Percentiles rank a stretch among this genome's conserved stretches.
Evolutionary conservation across 1,140 invertebrate species (phyloP).

Genomic region (Hycleus phaleratus): DNA sequence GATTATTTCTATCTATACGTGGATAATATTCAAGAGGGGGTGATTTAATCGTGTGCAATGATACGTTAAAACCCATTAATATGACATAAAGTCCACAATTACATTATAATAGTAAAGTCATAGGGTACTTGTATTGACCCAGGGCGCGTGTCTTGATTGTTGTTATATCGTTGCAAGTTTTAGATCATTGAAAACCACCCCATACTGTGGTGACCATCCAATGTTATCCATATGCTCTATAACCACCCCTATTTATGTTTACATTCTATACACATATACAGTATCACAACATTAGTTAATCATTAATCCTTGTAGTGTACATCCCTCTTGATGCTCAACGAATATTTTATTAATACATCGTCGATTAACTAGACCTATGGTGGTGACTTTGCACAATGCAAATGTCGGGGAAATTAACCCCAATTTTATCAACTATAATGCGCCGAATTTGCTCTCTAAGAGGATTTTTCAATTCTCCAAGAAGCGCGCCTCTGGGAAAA

Average conservation of each 20-base stretch:
- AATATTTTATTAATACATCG: slow-evolving; percentile 16
- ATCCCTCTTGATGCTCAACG: slow-evolving; percentile 10
- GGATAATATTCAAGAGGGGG: no score
- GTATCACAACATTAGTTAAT: slow-evolving; percentile 27
- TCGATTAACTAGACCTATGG: slow-evolving; percentile 1
- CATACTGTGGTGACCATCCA: neutral
- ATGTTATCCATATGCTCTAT: slow-evolving; percentile 17
- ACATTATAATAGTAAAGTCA: slow-evolving; percentile 20
- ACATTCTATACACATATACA: slow-evolving; percentile 21
- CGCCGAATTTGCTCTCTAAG: no score
- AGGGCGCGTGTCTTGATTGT: slow-evolving; percentile 16
- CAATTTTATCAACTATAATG: no score
- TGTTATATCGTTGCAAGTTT: neutral
- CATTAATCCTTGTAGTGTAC: slow-evolving; percentile 23
- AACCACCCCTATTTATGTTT: slow-evolving; percentile 22
- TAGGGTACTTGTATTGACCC: slow-evolving; percentile 17
- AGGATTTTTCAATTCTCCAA: no score
- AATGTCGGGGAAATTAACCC: no score
- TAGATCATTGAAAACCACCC: neutral
- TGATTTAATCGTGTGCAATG: slow-evolving; percentile 9
- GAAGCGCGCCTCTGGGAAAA: no score
- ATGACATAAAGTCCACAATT: slow-evolving; percentile 22
- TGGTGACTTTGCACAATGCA: no score
- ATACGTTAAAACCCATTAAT: slow-evolving; percentile 23
- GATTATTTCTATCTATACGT: no score